Evolutionary conservation across 37 sponge, comb jelly and placozoan species (phyloP).

Genomic region (Eunapius fragilis): DNA sequence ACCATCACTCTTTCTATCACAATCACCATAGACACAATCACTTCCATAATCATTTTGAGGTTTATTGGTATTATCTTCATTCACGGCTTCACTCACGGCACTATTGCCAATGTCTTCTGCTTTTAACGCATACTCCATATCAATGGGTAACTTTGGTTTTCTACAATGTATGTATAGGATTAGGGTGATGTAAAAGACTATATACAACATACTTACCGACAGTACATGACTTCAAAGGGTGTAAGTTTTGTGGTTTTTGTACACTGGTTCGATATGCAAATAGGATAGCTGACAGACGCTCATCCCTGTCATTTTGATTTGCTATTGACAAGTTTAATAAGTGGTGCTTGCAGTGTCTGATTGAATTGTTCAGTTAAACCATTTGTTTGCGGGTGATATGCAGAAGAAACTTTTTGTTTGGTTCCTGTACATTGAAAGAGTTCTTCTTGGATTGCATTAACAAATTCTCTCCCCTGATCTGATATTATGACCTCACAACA

Average conservation of each 20-base stretch:
- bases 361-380: constrained; percentile 35
- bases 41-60: too few species aligned
- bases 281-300: neutral
- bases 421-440: constrained; percentile 18
- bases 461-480: constrained; percentile 48
- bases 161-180: too few species aligned
- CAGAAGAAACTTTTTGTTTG: constrained; percentile 14
- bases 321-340: constrained; percentile 12
- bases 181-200: too few species aligned
- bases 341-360: constrained; percentile 16
- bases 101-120: too few species aligned
- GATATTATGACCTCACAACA: constrained; percentile 14
- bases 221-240: constrained; percentile 11
- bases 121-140: too few species aligned
- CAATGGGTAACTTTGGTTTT: too few species aligned
- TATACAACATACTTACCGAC: too few species aligned
- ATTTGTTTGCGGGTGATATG: constrained; percentile 49
- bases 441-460: constrained; percentile 19
- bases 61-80: too few species aligned
- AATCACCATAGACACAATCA: too few species aligned
- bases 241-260: constrained; percentile 23
- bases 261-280: constrained; percentile 1
- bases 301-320: constrained; percentile 24
- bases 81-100: too few species aligned
- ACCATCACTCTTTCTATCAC: too few species aligned